These are phyloP conservation scores for Phoenicopterus ruber DNA, from an alignment of 2,113 vertebrate species.

Conservation along the genomic window DNA sequence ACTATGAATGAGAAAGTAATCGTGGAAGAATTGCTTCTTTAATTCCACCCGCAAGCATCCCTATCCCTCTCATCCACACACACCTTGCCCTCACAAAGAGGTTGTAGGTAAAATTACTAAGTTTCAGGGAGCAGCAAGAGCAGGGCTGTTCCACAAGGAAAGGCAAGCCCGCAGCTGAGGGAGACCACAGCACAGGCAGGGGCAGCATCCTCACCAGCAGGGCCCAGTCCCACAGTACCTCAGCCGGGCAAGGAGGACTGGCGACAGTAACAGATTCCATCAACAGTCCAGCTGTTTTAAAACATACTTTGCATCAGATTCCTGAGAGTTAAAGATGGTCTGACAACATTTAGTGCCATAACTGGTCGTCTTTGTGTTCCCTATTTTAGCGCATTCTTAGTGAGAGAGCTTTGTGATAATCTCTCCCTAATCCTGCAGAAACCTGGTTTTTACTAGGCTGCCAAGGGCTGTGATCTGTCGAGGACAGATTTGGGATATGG, in stretches of 20 bases:
- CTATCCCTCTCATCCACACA: neutral
- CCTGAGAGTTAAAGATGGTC: neutral
- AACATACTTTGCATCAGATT: neutral
- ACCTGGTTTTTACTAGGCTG: neutral
- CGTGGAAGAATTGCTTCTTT: neutral
- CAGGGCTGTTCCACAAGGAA: neutral
- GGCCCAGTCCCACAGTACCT: neutral
- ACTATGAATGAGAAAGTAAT: neutral
- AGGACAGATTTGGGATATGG: neutral
- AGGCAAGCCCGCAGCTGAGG: neutral
- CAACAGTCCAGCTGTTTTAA: neutral
- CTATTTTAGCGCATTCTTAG: neutral
- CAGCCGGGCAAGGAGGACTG: neutral
- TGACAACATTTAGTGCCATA: neutral
- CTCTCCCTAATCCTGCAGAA: neutral
- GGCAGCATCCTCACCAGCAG: neutral
- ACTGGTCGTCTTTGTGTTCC: neutral
- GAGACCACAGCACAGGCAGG: neutral
- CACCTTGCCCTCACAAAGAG: neutral
- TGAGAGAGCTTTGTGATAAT: conserved; percentile 13
- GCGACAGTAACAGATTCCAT: neutral
- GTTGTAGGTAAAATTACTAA: neutral
- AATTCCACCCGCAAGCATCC: neutral
- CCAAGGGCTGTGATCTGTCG: neutral
- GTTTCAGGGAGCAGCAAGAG: neutral